Conservation (phyloP, 2,797 vertebrate genomes). For the Morus bassanus region DNA sequence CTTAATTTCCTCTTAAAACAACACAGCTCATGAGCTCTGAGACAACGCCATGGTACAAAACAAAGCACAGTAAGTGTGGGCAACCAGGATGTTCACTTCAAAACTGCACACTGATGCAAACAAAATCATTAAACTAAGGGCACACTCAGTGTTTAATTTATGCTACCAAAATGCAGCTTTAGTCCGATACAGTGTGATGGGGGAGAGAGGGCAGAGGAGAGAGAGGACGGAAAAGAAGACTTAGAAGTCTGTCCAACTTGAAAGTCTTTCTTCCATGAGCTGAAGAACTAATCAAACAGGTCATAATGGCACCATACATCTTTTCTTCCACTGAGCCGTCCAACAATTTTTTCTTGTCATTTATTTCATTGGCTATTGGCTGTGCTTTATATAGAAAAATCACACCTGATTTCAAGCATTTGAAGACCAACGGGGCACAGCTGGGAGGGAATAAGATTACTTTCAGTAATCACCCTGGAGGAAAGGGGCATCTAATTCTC, state of each 20-base stretch:
- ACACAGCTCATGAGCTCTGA: neutral
- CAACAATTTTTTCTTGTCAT: neutral
- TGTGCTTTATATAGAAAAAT: constrained; percentile 5
- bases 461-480: neutral
- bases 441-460: neutral
- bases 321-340: neutral
- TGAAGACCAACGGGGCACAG: neutral
- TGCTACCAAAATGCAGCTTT: neutral
- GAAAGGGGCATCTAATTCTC: neutral
- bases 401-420: neutral
- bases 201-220: neutral
- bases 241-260: neutral
- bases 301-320: neutral
- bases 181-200: neutral
- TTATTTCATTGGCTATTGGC: neutral
- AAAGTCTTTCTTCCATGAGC: constrained; percentile 3
- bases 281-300: constrained; percentile 1
- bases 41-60: neutral
- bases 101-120: neutral
- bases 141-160: neutral
- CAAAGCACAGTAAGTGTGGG: neutral
- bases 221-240: neutral
- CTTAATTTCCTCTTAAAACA: neutral
- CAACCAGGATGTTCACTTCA: neutral
- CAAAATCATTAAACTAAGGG: neutral